Evolutionary conservation across 2,888 invertebrate species (phyloP).

Genomic region (Stenolophus ochropezus): DNA sequence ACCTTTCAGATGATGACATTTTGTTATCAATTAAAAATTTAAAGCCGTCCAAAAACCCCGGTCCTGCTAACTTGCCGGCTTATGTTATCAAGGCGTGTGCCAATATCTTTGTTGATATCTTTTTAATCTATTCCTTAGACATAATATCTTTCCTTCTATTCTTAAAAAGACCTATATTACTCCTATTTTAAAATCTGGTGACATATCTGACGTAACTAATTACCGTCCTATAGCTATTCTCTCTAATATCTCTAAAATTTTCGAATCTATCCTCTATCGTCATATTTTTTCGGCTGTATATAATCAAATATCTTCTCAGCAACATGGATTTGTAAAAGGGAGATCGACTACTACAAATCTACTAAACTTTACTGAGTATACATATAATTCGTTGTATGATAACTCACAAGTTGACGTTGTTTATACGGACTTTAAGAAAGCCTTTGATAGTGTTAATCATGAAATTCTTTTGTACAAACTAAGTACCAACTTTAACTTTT

Average conservation of each 20-base stretch:
- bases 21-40: neutral
- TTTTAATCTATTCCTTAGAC: neutral
- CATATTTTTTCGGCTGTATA: neutral
- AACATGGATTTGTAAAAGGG: conserved; percentile 1
- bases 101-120: neutral
- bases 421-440: too few relatives aligned
- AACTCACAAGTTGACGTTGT: neutral
- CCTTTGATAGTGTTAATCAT: too few relatives aligned
- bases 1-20: too few relatives aligned
- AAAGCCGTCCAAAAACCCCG: neutral
- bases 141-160: neutral
- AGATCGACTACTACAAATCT: neutral
- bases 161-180: neutral
- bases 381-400: neutral
- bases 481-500: too few relatives aligned
- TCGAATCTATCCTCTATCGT: neutral
- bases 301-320: neutral
- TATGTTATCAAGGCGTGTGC: neutral
- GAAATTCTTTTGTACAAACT: too few relatives aligned
- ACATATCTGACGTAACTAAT: neutral
- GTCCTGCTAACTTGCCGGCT: neutral
- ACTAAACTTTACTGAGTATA: neutral
- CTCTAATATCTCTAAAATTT: neutral
- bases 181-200: neutral
- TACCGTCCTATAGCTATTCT: neutral